Conservation (phyloP, 2,888 invertebrate genomes). For the Drosophila yooni region DNA sequence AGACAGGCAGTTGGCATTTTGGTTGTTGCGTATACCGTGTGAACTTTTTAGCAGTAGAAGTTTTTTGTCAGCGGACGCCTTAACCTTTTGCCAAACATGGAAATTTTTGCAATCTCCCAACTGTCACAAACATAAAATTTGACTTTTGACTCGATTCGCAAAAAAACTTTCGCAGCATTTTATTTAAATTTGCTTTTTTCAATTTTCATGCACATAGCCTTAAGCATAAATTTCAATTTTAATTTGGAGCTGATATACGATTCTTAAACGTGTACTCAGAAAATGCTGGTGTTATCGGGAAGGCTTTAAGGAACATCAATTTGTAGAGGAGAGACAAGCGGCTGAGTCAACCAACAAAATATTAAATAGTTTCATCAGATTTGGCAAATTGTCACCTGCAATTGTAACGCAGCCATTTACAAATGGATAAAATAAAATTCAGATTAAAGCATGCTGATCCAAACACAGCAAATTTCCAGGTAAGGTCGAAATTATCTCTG, state of each 20-base stretch:
- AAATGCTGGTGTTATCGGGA: neutral
- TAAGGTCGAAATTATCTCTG: neutral
- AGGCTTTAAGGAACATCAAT: neutral
- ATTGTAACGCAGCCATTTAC: slow-evolving; percentile 4
- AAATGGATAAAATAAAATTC: slow-evolving; percentile 26
- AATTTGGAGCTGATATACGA: slow-evolving; percentile 4
- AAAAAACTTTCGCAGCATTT: slow-evolving; percentile 40
- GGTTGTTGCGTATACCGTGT: slow-evolving; percentile 43
- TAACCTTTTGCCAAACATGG: slow-evolving; percentile 51
- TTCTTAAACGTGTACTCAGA: neutral
- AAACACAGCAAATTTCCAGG: slow-evolving; percentile 4
- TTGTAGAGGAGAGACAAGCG: neutral
- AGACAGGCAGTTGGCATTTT: slow-evolving; percentile 43
- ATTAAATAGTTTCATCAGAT: neutral
- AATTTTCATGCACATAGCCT: slow-evolving; percentile 10
- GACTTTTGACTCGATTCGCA: slow-evolving; percentile 51
- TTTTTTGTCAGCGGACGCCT: slow-evolving; percentile 30
- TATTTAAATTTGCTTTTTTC: slow-evolving; percentile 26
- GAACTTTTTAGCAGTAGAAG: slow-evolving; percentile 47
- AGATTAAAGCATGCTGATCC: slow-evolving; percentile 31
- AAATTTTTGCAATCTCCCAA: slow-evolving; percentile 66
- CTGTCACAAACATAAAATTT: slow-evolving; percentile 67
- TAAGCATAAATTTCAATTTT: slow-evolving; percentile 19
- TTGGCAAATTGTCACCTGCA: neutral
- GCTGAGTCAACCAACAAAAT: neutral